Conservation (phyloP, 2,888 invertebrate species). For the Andrena praecox region DNA sequence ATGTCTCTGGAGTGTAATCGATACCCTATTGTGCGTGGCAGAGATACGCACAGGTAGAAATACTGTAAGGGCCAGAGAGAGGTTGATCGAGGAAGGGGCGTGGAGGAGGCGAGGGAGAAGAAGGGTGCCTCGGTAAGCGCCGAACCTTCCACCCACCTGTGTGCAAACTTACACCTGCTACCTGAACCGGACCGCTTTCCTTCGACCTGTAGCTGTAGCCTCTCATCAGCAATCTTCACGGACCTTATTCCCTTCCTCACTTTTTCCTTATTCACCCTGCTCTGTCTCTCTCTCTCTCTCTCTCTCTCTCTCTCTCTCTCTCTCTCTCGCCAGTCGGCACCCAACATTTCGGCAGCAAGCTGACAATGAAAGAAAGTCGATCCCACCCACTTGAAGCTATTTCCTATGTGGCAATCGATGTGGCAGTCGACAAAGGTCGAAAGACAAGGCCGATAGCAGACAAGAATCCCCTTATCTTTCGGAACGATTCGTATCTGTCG, state of each 20-base stretch:
- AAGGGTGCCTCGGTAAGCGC: conserved; percentile 39
- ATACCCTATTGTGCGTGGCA: conserved; percentile 68
- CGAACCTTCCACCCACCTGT: conserved; percentile 67
- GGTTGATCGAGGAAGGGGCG: background rate
- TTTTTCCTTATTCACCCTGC: background rate
- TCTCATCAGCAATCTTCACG: background rate
- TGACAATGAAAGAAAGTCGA: no score
- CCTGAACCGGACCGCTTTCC: conserved; percentile 46
- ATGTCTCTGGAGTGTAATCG: conserved; percentile 68
- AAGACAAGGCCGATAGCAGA: conserved; percentile 43
- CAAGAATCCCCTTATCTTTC: conserved; percentile 27
- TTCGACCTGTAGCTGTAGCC: background rate
- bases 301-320: no score
- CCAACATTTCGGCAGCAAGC: no score
- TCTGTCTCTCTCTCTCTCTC: no score
- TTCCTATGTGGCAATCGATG: no score
- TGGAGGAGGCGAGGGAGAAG: background rate
- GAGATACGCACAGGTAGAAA: conserved; percentile 44
- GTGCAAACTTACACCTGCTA: conserved; percentile 68
- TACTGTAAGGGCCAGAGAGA: background rate
- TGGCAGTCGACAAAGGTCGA: conserved; percentile 43
- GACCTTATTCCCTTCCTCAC: background rate
- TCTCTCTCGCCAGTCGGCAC: no score
- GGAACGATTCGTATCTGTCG: conserved; percentile 39
- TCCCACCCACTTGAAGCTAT: no score